These are phyloP conservation scores for Clarias platycephalus DNA, from an alignment of 2,797 vertebrate species.

Conservation along the genomic window DNA sequence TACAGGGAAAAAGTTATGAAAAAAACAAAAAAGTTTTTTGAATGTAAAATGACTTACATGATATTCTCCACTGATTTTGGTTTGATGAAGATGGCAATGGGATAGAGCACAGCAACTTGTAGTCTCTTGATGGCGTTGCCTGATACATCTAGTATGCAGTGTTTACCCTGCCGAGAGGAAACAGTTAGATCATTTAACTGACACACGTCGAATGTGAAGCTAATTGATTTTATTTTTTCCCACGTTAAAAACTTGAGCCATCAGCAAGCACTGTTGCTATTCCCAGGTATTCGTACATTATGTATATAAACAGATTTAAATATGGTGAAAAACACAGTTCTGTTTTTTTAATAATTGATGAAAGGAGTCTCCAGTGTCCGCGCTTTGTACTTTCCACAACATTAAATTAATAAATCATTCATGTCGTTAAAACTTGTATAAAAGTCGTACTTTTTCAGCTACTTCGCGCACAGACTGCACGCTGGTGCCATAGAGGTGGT, in stretches of 20 bases:
- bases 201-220: background rate
- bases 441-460: conserved; percentile 86
- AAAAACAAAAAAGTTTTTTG: no score
- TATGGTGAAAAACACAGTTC: background rate
- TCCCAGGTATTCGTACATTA: no score
- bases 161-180: conserved; percentile 83
- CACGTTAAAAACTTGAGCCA: no score
- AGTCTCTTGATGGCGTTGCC: conserved; percentile 97
- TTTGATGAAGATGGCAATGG: conserved; percentile 94
- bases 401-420: background rate
- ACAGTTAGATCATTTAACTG: background rate
- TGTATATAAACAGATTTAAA: background rate
- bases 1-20: background rate
- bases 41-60: conserved; percentile 79
- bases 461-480: conserved; percentile 96
- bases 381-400: background rate
- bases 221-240: background rate
- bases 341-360: background rate
- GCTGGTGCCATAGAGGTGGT: conserved; percentile 95
- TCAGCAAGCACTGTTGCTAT: background rate
- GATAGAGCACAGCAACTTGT: conserved; percentile 90
- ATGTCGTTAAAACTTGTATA: no score
- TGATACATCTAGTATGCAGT: conserved; percentile 97
- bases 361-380: background rate
- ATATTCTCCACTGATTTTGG: conserved; percentile 96